phyloP scores from a whole-genome alignment of 2,888 invertebrate species.

The Elmis aenea region DNA sequence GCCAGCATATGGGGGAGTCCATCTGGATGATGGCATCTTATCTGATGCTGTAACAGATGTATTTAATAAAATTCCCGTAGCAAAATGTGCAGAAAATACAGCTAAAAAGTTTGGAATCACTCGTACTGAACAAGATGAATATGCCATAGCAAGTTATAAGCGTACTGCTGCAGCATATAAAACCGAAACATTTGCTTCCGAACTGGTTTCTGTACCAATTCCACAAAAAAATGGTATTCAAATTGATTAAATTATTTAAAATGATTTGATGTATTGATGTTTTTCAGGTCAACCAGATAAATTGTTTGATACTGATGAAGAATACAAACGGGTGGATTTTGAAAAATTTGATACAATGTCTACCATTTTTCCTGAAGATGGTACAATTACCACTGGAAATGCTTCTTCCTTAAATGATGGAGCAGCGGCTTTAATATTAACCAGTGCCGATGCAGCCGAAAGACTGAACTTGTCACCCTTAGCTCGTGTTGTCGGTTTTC shows the following conservation, averaged over 20 bases:
- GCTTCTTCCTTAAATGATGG: conserved; percentile 97
- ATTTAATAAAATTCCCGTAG: conserved; percentile 98
- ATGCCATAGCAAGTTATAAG: conserved; percentile 88
- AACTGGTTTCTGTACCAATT: conserved; percentile 79
- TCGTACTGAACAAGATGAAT: conserved; percentile 89
- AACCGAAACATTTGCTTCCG: conserved; percentile 70
- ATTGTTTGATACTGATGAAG: conserved; percentile 83
- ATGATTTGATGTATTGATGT: no score
- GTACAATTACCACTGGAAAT: conserved; percentile 97
- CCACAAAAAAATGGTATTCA: conserved; percentile 78
- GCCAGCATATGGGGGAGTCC: conserved; percentile 86
- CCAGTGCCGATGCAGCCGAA: conserved; percentile 71
- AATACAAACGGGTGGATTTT: conserved; percentile 90
- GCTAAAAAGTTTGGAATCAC: conserved; percentile 84
- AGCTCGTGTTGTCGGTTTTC: conserved; percentile 84
- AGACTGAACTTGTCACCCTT: conserved; percentile 78
- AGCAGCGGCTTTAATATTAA: conserved; percentile 86
- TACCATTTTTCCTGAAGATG: conserved; percentile 93
- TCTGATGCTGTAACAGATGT: conserved; percentile 96
- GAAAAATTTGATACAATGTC: conserved; percentile 80
- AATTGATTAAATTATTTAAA: no score
- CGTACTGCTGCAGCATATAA: conserved; percentile 77
- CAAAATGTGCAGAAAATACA: conserved; percentile 96
- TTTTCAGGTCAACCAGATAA: no score
- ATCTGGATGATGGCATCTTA: conserved; percentile 87